These are phyloP conservation scores for Fragariocoptes setiger DNA, from an alignment of 1,140 invertebrate species.

Conservation along the genomic window DNA sequence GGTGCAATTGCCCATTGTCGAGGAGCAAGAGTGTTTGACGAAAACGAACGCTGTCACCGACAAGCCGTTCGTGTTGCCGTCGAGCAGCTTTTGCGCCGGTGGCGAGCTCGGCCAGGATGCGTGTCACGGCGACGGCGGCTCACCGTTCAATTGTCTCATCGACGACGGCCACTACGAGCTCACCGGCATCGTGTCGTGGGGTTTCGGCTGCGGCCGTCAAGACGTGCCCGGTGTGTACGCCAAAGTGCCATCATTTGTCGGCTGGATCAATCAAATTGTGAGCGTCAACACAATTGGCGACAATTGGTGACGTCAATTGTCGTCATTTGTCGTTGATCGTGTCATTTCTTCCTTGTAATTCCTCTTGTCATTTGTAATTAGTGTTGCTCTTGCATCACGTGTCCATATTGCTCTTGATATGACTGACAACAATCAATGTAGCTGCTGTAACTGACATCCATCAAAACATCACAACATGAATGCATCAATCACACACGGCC, in stretches of 20 bases:
- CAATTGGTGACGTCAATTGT: too few species aligned
- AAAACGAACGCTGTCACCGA: slow-evolving; percentile 75
- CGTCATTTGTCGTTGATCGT: too few species aligned
- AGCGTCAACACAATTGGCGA: slow-evolving; percentile 40
- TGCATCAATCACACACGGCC: too few species aligned
- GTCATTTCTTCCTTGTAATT: too few species aligned
- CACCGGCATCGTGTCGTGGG: slow-evolving; percentile 62
- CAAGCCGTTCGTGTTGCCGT: slow-evolving; percentile 64
- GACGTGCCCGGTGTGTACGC: slow-evolving; percentile 75
- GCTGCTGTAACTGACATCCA: too few species aligned
- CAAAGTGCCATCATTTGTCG: slow-evolving; percentile 68
- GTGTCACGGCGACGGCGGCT: slow-evolving; percentile 72
- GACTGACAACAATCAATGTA: too few species aligned
- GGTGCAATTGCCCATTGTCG: slow-evolving; percentile 68
- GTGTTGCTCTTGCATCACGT: too few species aligned
- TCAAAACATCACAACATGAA: too few species aligned
- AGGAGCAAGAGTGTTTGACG: slow-evolving; percentile 54
- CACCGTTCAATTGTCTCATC: slow-evolving; percentile 47
- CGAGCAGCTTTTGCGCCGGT: slow-evolving; percentile 66
- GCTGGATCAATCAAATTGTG: slow-evolving; percentile 87
- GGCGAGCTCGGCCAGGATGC: slow-evolving; percentile 68
- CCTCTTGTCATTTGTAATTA: too few species aligned
- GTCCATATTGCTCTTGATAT: too few species aligned
- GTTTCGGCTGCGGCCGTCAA: slow-evolving; percentile 54
- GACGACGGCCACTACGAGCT: slow-evolving; percentile 70